Percentiles rank a stretch among this genome's conserved stretches.
These are phyloP conservation scores for Steatocranus sp. DNA, from an alignment of 2,797 vertebrate species.

Conservation along the genomic window DNA sequence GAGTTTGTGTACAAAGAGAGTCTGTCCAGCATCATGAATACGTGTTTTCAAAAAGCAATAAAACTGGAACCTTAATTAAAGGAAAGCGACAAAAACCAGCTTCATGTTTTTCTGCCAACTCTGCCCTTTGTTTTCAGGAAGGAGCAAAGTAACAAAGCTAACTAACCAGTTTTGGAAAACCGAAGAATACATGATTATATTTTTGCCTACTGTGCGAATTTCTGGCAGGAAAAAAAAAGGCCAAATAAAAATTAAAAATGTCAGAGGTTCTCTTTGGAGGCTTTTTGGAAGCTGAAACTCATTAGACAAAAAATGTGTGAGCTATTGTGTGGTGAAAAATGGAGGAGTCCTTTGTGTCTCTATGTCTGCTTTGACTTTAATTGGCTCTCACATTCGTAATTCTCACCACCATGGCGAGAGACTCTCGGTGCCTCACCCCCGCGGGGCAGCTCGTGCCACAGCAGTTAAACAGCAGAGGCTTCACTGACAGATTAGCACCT, in stretches of 20 bases:
- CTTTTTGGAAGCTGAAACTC: constrained; percentile 17
- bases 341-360: neutral
- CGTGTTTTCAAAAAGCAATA: neutral
- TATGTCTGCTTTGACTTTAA: constrained; percentile 39
- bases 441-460: neutral
- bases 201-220: neutral
- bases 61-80: neutral
- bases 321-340: constrained; percentile 12
- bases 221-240: neutral
- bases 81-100: neutral
- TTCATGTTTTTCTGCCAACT: neutral
- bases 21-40: neutral
- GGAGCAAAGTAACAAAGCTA: neutral
- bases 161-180: neutral
- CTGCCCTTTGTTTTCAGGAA: neutral
- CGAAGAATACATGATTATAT: neutral
- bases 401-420: constrained; percentile 15
- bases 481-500: constrained; percentile 27
- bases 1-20: neutral
- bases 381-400: constrained; percentile 51
- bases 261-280: neutral
- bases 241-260: neutral
- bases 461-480: constrained; percentile 26
- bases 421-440: constrained; percentile 15
- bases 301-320: constrained; percentile 24